These are phyloP conservation scores for Latheticus oryzae DNA, from an alignment of 2,888 invertebrate genomes.

Conservation along the genomic window DNA sequence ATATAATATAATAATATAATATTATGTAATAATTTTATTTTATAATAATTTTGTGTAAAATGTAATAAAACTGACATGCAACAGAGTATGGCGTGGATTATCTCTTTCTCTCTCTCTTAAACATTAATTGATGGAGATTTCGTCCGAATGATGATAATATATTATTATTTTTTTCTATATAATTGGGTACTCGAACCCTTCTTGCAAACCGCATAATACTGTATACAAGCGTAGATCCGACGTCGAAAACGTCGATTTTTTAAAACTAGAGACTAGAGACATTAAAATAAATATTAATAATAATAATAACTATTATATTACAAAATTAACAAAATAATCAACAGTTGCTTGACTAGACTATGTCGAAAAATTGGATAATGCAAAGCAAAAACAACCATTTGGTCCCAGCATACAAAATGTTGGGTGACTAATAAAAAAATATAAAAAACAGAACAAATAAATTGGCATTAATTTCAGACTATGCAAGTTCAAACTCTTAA, in stretches of 20 bases:
- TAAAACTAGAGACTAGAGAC: constrained; percentile 46
- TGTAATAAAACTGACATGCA: constrained; percentile 66
- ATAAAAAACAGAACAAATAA: constrained; percentile 28
- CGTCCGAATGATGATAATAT: constrained; percentile 47
- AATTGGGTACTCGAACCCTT: constrained; percentile 59
- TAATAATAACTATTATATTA: constrained; percentile 45
- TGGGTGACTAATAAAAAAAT: constrained; percentile 45
- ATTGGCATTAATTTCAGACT: constrained; percentile 51
- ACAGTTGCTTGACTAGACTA: constrained; percentile 43
- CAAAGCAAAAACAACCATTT: constrained; percentile 44
- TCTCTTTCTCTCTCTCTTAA: no score
- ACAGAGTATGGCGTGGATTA: constrained; percentile 64
- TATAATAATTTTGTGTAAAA: constrained; percentile 65
- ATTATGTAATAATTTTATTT: constrained; percentile 62
- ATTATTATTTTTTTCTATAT: no score
- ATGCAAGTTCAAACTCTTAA: constrained; percentile 45
- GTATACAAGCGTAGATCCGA: constrained; percentile 54
- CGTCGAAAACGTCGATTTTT: constrained; percentile 43
- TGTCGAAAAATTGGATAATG: constrained; percentile 37
- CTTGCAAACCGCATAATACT: constrained; percentile 57
- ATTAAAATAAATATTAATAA: constrained; percentile 52
- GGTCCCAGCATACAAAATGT: constrained; percentile 51
- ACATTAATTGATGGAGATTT: constrained; percentile 52
- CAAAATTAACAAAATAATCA: constrained; percentile 33
- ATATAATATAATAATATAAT: constrained; percentile 61